Conservation (phyloP, 2,113 vertebrate genomes). For the Triplophysa siluroides region DNA sequence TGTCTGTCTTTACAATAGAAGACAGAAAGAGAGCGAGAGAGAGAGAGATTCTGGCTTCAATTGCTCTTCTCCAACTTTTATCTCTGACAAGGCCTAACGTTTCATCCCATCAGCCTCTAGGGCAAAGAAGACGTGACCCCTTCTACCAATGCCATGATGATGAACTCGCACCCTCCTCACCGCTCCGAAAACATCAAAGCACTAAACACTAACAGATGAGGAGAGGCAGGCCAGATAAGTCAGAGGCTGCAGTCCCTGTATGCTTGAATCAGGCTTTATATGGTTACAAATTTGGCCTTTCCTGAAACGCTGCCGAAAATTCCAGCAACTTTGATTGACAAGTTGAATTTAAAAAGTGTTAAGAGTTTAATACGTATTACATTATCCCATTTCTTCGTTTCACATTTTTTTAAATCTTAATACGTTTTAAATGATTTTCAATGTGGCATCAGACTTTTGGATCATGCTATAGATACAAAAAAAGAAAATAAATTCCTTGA, state of each 20-base stretch:
- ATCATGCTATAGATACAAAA: neutral
- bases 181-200: conserved; percentile 11
- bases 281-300: too few relatives aligned
- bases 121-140: conserved; percentile 20
- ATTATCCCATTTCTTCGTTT: neutral
- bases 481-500: conserved; percentile 19
- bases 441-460: neutral
- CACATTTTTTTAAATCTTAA: neutral
- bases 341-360: too few relatives aligned
- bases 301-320: too few relatives aligned
- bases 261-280: neutral
- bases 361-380: too few relatives aligned
- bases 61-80: neutral
- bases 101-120: conserved; percentile 22
- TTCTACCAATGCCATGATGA: conserved; percentile 19
- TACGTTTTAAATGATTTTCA: neutral
- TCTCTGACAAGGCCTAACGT: conserved; percentile 17
- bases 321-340: too few relatives aligned
- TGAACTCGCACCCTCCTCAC: conserved; percentile 27
- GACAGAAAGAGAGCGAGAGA: conserved; percentile 20
- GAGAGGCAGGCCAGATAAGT: conserved; percentile 10
- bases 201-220: conserved; percentile 32
- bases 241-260: neutral
- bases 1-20: conserved; percentile 31
- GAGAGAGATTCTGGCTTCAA: neutral